phyloP scores from a whole-genome alignment of 35 echinoderm and acorn worm species.

The Amphiura filiformis region DNA sequence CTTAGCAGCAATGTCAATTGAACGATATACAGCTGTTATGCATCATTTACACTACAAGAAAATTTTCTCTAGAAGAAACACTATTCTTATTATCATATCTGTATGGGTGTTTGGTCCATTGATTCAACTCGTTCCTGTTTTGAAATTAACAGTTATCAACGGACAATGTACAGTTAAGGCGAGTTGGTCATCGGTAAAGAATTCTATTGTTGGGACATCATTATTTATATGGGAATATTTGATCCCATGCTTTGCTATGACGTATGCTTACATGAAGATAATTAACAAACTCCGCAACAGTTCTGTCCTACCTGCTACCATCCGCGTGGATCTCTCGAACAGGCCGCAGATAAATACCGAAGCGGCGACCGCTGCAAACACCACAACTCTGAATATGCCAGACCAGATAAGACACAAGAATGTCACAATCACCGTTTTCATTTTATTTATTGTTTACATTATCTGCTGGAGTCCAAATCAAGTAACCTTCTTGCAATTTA shows the following conservation, averaged over 20 bases:
- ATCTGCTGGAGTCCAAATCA: slow-evolving; percentile 71
- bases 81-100: too few relatives aligned
- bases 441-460: slow-evolving; percentile 51
- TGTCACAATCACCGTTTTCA: slow-evolving; percentile 49
- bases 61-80: too few relatives aligned
- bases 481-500: slow-evolving; percentile 51
- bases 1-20: too few relatives aligned
- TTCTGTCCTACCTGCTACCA: slow-evolving; percentile 41
- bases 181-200: slow-evolving; percentile 35
- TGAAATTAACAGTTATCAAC: slow-evolving; percentile 5
- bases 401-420: neutral
- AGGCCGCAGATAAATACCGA: slow-evolving; percentile 12
- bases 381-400: neutral
- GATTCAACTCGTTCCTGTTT: slow-evolving; percentile 53
- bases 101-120: slow-evolving; percentile 61
- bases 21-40: too few relatives aligned
- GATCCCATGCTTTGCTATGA: slow-evolving; percentile 58
- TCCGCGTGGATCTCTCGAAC: neutral
- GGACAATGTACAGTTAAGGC: slow-evolving; percentile 17
- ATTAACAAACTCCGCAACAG: slow-evolving; percentile 33
- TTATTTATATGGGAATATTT: slow-evolving; percentile 65
- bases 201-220: slow-evolving; percentile 36
- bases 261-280: too few relatives aligned
- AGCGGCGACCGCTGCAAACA: neutral
- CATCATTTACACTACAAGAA: too few relatives aligned